Percentiles rank a stretch among this genome's conserved stretches.
Evolutionary conservation across 2,113 vertebrate genomes (phyloP).

Genomic region (Poicephalus meyeri): DNA sequence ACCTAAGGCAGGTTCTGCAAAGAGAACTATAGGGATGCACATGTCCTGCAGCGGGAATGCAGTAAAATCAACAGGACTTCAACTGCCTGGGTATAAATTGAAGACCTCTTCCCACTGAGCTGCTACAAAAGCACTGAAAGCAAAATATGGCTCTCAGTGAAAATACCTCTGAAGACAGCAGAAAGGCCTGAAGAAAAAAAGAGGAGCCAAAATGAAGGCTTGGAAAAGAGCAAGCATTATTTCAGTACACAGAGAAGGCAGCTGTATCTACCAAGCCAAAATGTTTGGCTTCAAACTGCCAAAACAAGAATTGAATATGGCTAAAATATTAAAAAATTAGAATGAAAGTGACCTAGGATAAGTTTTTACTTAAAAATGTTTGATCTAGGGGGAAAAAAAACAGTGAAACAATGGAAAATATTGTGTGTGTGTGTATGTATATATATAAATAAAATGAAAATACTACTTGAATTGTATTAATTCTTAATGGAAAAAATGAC

Average conservation of each 20-base stretch:
- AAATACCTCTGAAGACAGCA: not conserved
- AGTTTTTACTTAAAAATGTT: not conserved
- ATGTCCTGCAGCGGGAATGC: not conserved
- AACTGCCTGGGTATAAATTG: not conserved
- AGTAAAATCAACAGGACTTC: not conserved
- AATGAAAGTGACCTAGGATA: not conserved
- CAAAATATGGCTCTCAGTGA: not conserved
- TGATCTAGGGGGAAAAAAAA: not conserved
- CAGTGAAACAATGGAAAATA: not conserved
- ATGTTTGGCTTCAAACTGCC: not conserved
- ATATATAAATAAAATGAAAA: not conserved
- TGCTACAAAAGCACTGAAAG: not conserved
- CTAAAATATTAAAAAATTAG: not conserved
- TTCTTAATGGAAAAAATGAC: not conserved
- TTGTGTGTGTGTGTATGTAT: accelerated
- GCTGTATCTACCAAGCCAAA: not conserved
- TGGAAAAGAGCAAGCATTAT: not conserved
- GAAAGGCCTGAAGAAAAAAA: not conserved
- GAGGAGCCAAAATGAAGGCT: not conserved
- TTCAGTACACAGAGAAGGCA: not conserved
- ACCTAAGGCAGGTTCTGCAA: not conserved
- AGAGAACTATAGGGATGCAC: not conserved
- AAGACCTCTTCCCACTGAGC: not conserved
- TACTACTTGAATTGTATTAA: not conserved
- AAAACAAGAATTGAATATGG: not conserved